Conservation (phyloP, 2,113 vertebrate species). For the Callopanchax toddi region DNA sequence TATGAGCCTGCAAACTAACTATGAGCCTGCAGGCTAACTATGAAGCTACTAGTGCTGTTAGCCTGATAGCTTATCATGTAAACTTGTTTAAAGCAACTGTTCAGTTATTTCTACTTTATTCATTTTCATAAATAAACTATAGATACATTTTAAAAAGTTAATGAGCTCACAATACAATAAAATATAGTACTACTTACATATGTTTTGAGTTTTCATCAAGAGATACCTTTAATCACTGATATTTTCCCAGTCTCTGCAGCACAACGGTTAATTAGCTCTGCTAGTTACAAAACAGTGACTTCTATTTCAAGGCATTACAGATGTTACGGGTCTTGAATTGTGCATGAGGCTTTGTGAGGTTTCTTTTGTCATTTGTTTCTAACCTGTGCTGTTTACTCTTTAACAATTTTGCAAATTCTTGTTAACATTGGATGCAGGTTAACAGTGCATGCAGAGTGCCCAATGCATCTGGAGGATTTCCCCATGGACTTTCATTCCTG, state of each 20-base stretch:
- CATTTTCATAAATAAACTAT: not conserved
- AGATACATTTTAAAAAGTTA: too few relatives aligned
- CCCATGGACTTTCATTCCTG: constrained; percentile 99
- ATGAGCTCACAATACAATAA: too few relatives aligned
- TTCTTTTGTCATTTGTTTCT: constrained; percentile 6
- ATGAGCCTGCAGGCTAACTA: too few relatives aligned
- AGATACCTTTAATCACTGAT: too few relatives aligned
- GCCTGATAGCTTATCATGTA: not conserved
- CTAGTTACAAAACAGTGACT: constrained; percentile 37
- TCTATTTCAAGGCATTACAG: constrained; percentile 50
- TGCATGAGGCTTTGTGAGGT: constrained; percentile 45
- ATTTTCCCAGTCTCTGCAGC: not conserved
- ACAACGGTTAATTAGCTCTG: constrained; percentile 45
- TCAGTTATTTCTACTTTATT: not conserved
- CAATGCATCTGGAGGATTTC: constrained; percentile 99
- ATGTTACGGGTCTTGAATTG: constrained; percentile 45
- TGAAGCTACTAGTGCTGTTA: not conserved
- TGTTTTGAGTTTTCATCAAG: too few relatives aligned
- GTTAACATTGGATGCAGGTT: constrained; percentile 83
- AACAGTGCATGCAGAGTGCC: constrained; percentile 98
- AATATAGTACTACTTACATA: too few relatives aligned
- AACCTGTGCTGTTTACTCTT: constrained; percentile 57
- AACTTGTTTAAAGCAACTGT: too few relatives aligned
- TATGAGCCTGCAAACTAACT: too few relatives aligned
- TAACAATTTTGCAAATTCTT: constrained; percentile 58